Conservation (phyloP, 2,888 invertebrate genomes). For the Odontocolon sp. region DNA sequence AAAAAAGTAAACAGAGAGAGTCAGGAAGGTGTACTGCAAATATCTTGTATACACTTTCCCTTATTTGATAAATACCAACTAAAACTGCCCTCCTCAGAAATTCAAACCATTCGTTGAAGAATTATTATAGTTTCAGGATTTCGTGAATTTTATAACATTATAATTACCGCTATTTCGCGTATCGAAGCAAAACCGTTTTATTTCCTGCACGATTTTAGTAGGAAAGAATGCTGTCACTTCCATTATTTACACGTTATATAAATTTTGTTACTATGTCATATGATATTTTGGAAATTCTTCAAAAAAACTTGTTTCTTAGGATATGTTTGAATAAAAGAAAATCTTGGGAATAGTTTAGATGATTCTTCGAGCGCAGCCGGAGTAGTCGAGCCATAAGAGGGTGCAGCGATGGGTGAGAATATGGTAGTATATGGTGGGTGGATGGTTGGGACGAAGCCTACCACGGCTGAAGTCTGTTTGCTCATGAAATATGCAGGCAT, state of each 20-base stretch:
- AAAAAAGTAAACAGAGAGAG: background rate
- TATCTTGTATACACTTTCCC: no score
- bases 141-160: slow-evolving; percentile 13
- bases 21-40: background rate
- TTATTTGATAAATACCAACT: no score
- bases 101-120: background rate
- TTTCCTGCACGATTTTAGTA: background rate
- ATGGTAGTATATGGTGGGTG: slow-evolving; percentile 41
- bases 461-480: slow-evolving; percentile 76
- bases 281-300: background rate
- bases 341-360: slow-evolving; percentile 3
- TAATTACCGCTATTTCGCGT: slow-evolving; percentile 34
- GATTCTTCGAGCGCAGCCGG: slow-evolving; percentile 8
- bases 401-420: slow-evolving; percentile 52
- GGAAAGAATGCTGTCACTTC: background rate
- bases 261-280: background rate
- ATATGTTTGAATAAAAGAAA: background rate
- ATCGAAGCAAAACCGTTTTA: slow-evolving; percentile 32
- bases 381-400: slow-evolving; percentile 27
- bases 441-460: slow-evolving; percentile 58
- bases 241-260: background rate
- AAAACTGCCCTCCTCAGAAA: background rate
- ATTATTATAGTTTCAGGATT: background rate
- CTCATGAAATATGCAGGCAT: slow-evolving; percentile 79
- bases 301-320: background rate